phyloP scores from a whole-genome alignment of 2,888 invertebrate genomes.

The Chloromyia formosa region DNA sequence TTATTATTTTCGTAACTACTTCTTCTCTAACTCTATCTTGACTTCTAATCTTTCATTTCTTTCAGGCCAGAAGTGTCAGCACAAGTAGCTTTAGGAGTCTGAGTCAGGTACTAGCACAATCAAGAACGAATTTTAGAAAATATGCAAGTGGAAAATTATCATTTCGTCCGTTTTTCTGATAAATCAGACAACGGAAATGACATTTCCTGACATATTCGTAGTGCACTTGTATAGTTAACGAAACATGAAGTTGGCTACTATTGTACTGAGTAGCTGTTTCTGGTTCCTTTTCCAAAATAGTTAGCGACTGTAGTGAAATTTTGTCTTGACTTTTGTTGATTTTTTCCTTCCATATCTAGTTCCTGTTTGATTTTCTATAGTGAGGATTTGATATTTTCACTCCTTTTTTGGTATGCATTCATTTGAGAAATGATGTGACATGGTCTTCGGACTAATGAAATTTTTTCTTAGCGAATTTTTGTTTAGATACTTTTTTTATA shows the following conservation, averaged over 20 bases:
- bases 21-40: slow-evolving; percentile 50
- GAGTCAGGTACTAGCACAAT: slow-evolving; percentile 75
- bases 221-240: background rate
- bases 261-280: slow-evolving; percentile 39
- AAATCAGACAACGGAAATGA: slow-evolving; percentile 39
- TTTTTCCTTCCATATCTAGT: slow-evolving; percentile 55
- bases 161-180: slow-evolving; percentile 7
- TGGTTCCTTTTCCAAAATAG: slow-evolving; percentile 36
- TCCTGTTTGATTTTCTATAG: slow-evolving; percentile 31
- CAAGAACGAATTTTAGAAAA: background rate
- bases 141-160: slow-evolving; percentile 53
- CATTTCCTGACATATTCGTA: background rate
- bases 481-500: no score
- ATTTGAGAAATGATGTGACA: slow-evolving; percentile 47
- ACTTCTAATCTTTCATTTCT: slow-evolving; percentile 60
- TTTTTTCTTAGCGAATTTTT: slow-evolving; percentile 18
- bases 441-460: slow-evolving; percentile 26
- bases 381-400: background rate
- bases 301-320: slow-evolving; percentile 60
- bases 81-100: slow-evolving; percentile 91
- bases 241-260: slow-evolving; percentile 61
- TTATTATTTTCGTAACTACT: slow-evolving; percentile 25
- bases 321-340: slow-evolving; percentile 22
- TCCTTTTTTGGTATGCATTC: slow-evolving; percentile 25
- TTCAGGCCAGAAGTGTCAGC: slow-evolving; percentile 89